Percentiles rank a stretch among this genome's conserved stretches.
phyloP scores from a whole-genome alignment of 1,140 invertebrate genomes.

The Lepidurus couesii region DNA sequence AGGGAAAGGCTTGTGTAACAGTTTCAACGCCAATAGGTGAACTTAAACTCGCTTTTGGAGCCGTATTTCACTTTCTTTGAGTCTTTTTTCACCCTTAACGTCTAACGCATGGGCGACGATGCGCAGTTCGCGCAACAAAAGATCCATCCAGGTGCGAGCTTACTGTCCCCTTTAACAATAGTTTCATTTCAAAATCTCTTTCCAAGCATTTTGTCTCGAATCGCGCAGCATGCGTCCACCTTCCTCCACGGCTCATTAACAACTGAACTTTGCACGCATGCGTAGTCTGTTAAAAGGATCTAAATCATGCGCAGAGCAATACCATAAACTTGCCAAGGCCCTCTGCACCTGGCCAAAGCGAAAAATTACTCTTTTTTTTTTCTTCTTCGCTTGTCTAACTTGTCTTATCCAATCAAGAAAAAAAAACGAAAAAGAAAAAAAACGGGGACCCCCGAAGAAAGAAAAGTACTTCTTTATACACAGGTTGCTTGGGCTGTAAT shows the following conservation, averaged over 20 bases:
- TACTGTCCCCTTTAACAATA: not conserved
- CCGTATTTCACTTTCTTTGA: slow-evolving; percentile 5
- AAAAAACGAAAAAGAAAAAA: not conserved
- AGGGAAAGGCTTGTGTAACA: not conserved
- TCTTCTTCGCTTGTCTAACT: not conserved
- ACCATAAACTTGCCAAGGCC: not conserved
- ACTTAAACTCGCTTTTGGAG: not conserved
- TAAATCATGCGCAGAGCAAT: slow-evolving; percentile 2
- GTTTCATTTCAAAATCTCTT: not conserved
- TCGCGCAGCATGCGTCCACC: slow-evolving; percentile 6
- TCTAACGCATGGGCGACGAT: not conserved
- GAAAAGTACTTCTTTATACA: not conserved
- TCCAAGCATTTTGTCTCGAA: not conserved
- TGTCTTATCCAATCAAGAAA: slow-evolving; percentile 22
- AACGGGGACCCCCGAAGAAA: not conserved
- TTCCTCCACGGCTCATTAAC: slow-evolving; percentile 2
- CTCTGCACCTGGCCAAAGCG: slow-evolving; percentile 6
- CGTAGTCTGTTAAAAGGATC: not conserved
- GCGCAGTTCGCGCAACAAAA: not conserved
- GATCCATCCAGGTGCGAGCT: not conserved
- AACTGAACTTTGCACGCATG: slow-evolving; percentile 19
- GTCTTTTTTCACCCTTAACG: not conserved
- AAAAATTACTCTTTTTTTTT: not conserved
- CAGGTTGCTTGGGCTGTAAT: slow-evolving; percentile 10
- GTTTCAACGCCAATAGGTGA: not conserved